Base-by-base conservation (phyloP, 2,797 vertebrate genomes). In the Varecia variegata region DNA sequence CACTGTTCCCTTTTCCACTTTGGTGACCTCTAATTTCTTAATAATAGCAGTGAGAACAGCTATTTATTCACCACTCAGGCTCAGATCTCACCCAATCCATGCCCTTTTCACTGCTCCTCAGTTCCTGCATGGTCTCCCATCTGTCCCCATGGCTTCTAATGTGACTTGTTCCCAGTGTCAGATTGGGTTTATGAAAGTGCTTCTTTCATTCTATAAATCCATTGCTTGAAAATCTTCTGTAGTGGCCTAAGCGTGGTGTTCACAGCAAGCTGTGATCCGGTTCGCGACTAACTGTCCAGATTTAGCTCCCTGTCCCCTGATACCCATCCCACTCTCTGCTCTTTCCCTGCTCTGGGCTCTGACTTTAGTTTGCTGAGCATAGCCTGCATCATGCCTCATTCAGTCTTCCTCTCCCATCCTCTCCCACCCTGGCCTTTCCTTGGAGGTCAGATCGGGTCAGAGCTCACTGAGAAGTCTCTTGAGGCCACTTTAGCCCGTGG, bases 281-380 rank as follows among this genome's bases (percentile, higher is more conserved):
- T 21, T 68, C 54, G 47, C 40, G 5, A 10, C 13, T 32, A n/a
- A 32, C 60, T 65, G 60, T 14, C 32, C 13, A 23, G 23, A 43
- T 35, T 56, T 14, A 12, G 38, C 45, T 38, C 6, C 12, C 0
- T 0, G 32, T 50, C 12, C 73, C 23, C 1, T 0, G 0, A 17
- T 8, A 7, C 3, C 35, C 7, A 3, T 2, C 30, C 1, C 5
- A 14, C 38, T 38, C 30, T n/a, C 0, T 2, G 7, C 40, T 32
- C 38, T 45, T 45, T 35, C 40, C 80, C 60, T 23, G 58, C n/a
- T 40, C 45, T 35, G 27, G 76, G 58, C 35, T 7, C 85, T 4
- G 20, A 5, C 20, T 58, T 52, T 5, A 1, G 43, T 25, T 56
- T 47, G 5, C 47, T 77, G 7, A 10, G 45, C 35, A 27, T 30